These are phyloP conservation scores for Epinephelus moara DNA, from an alignment of 2,113 vertebrate species.

Conservation along the genomic window DNA sequence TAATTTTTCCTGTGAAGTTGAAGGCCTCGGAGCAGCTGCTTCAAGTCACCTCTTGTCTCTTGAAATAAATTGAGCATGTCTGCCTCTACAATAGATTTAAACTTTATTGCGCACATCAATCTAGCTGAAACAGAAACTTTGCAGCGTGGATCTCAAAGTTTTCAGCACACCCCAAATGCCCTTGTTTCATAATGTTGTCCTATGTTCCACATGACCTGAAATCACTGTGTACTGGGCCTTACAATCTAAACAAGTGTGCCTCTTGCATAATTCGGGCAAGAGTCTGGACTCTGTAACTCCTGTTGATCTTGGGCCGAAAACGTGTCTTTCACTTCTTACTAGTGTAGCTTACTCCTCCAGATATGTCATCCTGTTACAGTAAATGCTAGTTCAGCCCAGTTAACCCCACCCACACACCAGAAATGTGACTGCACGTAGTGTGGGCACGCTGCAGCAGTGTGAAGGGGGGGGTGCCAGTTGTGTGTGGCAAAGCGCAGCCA, in stretches of 20 bases:
- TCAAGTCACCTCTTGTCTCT: conserved; percentile 27
- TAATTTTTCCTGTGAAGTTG: conserved; percentile 40
- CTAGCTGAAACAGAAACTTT: conserved; percentile 22
- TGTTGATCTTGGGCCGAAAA: conserved; percentile 47
- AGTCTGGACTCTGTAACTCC: conserved; percentile 26
- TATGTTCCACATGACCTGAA: conserved; percentile 28
- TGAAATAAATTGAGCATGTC: conserved; percentile 40
- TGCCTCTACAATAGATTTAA: conserved; percentile 17
- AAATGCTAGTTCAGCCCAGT: conserved; percentile 68
- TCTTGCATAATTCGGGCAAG: conserved; percentile 37
- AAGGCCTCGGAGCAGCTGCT: conserved; percentile 44
- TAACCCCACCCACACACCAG: conserved; percentile 72
- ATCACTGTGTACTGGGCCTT: conserved; percentile 12
- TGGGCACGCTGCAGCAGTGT: conserved; percentile 56
- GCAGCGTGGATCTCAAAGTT: conserved; percentile 1
- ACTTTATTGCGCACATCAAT: neutral
- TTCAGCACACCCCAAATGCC: neutral
- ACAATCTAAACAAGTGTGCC: neutral
- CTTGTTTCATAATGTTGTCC: conserved; percentile 23
- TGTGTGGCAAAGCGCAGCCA: conserved; percentile 58
- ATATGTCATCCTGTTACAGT: conserved; percentile 74
- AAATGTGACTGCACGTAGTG: conserved; percentile 71
- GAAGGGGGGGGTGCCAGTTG: conserved; percentile 24
- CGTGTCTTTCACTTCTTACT: conserved; percentile 46
- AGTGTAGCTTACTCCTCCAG: conserved; percentile 59